phyloP scores from a whole-genome alignment of 2,113 vertebrate genomes.

The Macrotis lagotis region DNA sequence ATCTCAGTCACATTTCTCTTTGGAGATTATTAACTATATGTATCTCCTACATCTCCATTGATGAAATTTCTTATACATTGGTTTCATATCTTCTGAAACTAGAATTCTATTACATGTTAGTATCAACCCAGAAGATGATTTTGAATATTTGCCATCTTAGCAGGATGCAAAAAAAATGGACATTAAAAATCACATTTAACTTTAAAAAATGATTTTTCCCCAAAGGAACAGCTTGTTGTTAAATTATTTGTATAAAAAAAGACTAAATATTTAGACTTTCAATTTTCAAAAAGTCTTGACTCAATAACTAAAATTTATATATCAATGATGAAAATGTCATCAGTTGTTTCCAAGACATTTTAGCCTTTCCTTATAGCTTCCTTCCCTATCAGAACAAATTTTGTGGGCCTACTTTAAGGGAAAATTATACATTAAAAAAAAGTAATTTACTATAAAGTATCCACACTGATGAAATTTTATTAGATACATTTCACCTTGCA shows the following conservation, averaged over 20 bases:
- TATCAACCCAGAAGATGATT: background rate
- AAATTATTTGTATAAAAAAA: background rate
- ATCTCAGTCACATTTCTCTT: too few species aligned
- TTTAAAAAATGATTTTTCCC: background rate
- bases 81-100: background rate
- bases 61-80: background rate
- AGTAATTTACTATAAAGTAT: background rate
- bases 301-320: background rate
- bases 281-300: background rate
- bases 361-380: conserved; percentile 19
- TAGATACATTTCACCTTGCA: conserved; percentile 28
- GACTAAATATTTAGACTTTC: background rate
- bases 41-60: background rate
- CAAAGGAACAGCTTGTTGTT: conserved; percentile 2
- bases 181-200: background rate
- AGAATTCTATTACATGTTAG: background rate
- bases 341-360: background rate
- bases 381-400: conserved; percentile 16
- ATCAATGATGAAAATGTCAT: conserved; percentile 4
- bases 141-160: background rate
- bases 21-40: too few species aligned
- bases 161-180: conserved; percentile 6
- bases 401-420: conserved; percentile 18
- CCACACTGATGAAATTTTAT: background rate
- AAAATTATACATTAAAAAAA: conserved; percentile 13